Percentiles rank a stretch among this genome's conserved stretches.
Conservation (phyloP, 2,113 vertebrate species). For the Meriones unguiculatus region DNA sequence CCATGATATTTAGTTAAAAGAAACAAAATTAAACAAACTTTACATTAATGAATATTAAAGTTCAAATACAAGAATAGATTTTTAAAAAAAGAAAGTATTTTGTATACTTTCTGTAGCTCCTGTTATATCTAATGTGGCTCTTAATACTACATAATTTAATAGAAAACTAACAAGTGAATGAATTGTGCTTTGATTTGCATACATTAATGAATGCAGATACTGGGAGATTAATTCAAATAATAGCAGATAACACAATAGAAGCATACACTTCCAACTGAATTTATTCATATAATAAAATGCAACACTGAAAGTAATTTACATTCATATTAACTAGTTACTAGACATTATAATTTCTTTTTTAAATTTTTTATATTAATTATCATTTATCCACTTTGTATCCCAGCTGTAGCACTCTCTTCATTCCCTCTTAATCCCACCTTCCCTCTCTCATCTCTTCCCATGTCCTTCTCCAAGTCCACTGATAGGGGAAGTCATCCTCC, state of each 20-base stretch:
- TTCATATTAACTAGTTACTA: conserved; percentile 21
- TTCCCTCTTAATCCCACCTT: no score
- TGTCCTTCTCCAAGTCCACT: no score
- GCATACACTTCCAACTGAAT: background rate
- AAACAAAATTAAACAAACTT: background rate
- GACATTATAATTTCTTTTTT: background rate
- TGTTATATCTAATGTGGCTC: background rate
- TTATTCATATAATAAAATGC: background rate
- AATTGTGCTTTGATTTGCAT: background rate
- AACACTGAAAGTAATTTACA: background rate
- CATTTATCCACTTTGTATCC: no score
- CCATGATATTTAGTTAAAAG: background rate
- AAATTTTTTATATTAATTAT: no score
- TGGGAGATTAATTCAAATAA: background rate
- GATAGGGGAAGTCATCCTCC: no score
- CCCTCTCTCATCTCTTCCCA: no score
- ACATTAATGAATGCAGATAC: background rate
- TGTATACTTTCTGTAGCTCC: background rate
- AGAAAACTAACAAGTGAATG: conserved; percentile 18
- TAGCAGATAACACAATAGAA: background rate
- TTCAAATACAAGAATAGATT: background rate
- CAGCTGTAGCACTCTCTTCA: no score
- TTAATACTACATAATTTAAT: background rate
- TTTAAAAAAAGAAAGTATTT: background rate
- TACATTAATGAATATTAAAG: background rate